Conservation (phyloP, 2,888 invertebrate genomes). For the Alcis repandata region DNA sequence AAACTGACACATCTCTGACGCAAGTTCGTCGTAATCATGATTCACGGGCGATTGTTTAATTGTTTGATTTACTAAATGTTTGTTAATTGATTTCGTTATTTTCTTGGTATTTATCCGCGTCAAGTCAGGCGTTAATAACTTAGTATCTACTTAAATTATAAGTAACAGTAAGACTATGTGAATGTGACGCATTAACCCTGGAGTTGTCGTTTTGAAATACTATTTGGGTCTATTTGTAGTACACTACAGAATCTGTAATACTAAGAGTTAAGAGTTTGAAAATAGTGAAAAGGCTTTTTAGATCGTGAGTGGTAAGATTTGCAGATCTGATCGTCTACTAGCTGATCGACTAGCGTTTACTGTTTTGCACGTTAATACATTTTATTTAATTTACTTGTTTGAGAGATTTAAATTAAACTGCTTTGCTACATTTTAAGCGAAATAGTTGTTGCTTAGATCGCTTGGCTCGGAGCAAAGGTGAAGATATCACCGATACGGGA, state of each 20-base stretch:
- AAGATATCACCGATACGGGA: conserved; percentile 21
- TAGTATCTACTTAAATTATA: neutral
- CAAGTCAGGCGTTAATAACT: neutral
- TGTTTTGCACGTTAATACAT: neutral
- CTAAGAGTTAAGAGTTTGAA: too few relatives aligned
- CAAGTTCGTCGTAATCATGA: conserved; percentile 10
- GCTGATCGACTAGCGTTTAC: too few relatives aligned
- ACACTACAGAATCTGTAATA: too few relatives aligned
- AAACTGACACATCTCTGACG: conserved; percentile 26
- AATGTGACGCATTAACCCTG: too few relatives aligned
- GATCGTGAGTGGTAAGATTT: too few relatives aligned
- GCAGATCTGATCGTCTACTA: too few relatives aligned
- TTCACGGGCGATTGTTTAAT: conserved; percentile 16
- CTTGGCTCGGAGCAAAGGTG: conserved; percentile 17
- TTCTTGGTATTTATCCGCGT: conserved; percentile 1
- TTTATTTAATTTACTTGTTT: neutral
- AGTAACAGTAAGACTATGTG: too few relatives aligned
- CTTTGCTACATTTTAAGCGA: neutral
- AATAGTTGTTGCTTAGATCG: neutral
- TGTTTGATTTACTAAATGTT: neutral
- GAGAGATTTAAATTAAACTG: neutral
- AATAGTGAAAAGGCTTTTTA: too few relatives aligned
- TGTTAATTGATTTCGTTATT: conserved; percentile 15
- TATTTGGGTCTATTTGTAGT: too few relatives aligned
- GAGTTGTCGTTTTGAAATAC: too few relatives aligned